These are phyloP conservation scores for Zaprionus lachaisei DNA, from an alignment of 1,140 invertebrate genomes.

Conservation along the genomic window DNA sequence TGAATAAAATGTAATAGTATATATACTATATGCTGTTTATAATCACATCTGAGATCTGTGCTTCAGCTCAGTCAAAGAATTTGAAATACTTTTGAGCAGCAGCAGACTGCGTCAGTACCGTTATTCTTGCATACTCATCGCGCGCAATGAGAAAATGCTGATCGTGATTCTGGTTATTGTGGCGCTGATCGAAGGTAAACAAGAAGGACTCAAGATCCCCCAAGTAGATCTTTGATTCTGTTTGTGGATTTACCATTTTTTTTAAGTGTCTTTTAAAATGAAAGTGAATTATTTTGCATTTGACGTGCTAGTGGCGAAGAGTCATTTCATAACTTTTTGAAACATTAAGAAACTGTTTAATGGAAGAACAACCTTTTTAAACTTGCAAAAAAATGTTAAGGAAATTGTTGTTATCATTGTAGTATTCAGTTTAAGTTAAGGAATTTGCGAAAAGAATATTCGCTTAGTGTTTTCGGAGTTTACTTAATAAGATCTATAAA, in stretches of 20 bases:
- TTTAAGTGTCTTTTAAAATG: background rate
- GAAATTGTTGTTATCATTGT: no score
- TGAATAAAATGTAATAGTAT: background rate
- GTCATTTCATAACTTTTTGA: no score
- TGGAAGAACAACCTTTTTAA: no score
- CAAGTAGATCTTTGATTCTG: background rate
- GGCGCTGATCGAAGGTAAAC: conserved; percentile 69
- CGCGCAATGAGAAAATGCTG: conserved; percentile 74
- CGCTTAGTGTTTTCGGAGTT: no score
- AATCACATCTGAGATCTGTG: background rate
- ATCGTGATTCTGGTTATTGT: conserved; percentile 65
- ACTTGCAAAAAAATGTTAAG: no score
- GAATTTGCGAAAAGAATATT: no score
- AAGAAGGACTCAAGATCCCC: background rate
- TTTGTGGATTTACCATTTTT: background rate
- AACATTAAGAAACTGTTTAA: no score
- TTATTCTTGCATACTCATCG: conserved; percentile 25
- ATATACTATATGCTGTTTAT: conserved; percentile 4
- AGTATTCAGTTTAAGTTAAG: no score
- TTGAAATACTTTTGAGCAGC: conserved; percentile 2
- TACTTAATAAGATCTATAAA: no score
- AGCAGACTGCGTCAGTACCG: conserved; percentile 46
- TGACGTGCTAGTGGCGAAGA: no score
- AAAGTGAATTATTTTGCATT: background rate
- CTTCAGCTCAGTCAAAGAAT: background rate